Conservation (phyloP, 2,113 vertebrate genomes). For the Pterocles gutturalis region DNA sequence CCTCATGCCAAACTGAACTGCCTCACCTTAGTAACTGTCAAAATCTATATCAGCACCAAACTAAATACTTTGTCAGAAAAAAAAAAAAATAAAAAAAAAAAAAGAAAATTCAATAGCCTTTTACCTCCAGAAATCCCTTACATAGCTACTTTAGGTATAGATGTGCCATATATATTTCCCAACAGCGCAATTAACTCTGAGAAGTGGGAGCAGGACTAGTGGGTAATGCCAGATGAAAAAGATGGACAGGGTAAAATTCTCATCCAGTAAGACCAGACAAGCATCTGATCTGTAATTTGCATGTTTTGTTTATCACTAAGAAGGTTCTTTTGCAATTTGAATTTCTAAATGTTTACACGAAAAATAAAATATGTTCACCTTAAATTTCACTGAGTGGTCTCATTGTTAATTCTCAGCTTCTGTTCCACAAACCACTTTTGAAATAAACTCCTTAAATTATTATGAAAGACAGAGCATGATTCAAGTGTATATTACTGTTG, state of each 20-base stretch:
- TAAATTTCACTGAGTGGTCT: neutral
- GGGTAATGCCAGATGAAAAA: neutral
- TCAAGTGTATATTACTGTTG: neutral
- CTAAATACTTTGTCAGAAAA: neutral
- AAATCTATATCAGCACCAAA: neutral
- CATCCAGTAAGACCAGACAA: neutral
- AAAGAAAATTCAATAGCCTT: neutral
- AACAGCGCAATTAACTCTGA: neutral
- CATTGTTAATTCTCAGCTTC: neutral
- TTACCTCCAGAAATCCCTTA: neutral
- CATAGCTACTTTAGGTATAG: neutral
- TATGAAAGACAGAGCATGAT: neutral
- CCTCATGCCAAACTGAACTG: neutral
- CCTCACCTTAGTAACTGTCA: neutral
- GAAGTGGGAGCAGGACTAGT: neutral
- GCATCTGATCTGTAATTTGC: neutral
- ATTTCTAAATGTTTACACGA: neutral
- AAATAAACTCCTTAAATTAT: neutral
- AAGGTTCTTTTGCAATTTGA: neutral
- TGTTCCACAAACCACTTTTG: neutral
- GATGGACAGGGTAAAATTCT: neutral
- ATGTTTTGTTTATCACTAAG: neutral
- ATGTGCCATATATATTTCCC: neutral
- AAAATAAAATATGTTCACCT: neutral
- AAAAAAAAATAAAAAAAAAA: neutral